phyloP scores from a whole-genome alignment of 2,888 invertebrate species.

The Erebia aethiops region DNA sequence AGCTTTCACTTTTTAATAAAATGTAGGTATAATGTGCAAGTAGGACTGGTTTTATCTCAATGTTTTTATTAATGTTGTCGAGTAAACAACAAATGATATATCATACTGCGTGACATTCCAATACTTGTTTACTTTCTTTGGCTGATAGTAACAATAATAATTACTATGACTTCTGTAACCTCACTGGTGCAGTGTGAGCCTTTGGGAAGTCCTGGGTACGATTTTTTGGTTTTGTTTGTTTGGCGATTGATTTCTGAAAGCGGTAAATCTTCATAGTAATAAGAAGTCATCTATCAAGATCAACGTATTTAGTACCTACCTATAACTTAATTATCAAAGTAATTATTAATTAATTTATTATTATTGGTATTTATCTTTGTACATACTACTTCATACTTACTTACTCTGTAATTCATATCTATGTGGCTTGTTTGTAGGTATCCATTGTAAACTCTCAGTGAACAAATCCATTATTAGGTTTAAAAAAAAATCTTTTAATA shows the following conservation, averaged over 20 bases:
- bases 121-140: constrained; percentile 29
- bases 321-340: no score
- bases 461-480: not conserved
- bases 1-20: not conserved
- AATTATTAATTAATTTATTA: no score
- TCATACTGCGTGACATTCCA: constrained; percentile 27
- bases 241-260: no score
- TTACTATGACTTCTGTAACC: not conserved
- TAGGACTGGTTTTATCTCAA: constrained; percentile 6
- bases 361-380: no score
- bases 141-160: constrained; percentile 15
- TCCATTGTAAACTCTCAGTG: not conserved
- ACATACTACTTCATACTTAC: no score
- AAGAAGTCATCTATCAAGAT: no score
- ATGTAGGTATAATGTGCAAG: not conserved
- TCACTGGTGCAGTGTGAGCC: not conserved
- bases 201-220: no score
- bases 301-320: no score
- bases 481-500: not conserved
- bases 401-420: no score
- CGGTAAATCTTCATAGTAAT: no score
- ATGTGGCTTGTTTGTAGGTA: no score
- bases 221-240: no score
- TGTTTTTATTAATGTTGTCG: constrained; percentile 12
- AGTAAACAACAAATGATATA: constrained; percentile 21